These are phyloP conservation scores for Pteromalus puparum DNA, from an alignment of 1,140 invertebrate species.

Conservation along the genomic window DNA sequence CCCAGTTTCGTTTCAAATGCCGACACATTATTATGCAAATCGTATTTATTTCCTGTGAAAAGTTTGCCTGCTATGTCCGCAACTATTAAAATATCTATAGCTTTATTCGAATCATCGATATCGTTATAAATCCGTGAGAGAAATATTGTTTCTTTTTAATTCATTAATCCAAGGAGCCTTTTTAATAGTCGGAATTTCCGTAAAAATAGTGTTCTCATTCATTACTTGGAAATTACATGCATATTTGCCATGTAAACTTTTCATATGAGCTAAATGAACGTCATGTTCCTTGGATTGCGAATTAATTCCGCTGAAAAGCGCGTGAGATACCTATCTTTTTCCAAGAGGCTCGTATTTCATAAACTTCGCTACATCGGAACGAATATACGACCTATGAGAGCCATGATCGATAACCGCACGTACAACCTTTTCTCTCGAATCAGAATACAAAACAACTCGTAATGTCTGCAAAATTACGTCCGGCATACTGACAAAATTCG, in stretches of 20 bases:
- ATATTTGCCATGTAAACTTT: conserved; percentile 47
- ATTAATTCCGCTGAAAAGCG: conserved; percentile 53
- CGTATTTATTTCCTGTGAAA: conserved; percentile 57
- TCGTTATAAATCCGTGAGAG: conserved; percentile 54
- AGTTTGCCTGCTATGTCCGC: conserved; percentile 63
- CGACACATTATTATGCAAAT: conserved; percentile 60
- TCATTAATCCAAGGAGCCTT: conserved; percentile 43
- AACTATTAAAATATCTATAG: conserved; percentile 59
- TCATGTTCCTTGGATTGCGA: conserved; percentile 36
- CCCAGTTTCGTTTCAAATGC: conserved; percentile 65
- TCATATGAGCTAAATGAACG: conserved; percentile 47
- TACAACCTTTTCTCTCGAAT: conserved; percentile 45
- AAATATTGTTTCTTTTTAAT: conserved; percentile 52
- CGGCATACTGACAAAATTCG: conserved; percentile 45
- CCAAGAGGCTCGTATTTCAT: conserved; percentile 48
- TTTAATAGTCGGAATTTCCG: conserved; percentile 49
- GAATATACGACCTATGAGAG: conserved; percentile 56
- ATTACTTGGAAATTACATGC: conserved; percentile 54
- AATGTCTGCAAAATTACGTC: conserved; percentile 56
- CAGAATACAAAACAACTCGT: conserved; percentile 51
- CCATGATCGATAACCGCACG: conserved; percentile 53
- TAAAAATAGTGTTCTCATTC: conserved; percentile 51
- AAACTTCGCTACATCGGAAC: conserved; percentile 44
- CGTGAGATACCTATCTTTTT: conserved; percentile 40
- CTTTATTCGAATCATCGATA: conserved; percentile 45